These are phyloP conservation scores for Seira musarum DNA, from an alignment of 2,888 invertebrate species.

Conservation along the genomic window DNA sequence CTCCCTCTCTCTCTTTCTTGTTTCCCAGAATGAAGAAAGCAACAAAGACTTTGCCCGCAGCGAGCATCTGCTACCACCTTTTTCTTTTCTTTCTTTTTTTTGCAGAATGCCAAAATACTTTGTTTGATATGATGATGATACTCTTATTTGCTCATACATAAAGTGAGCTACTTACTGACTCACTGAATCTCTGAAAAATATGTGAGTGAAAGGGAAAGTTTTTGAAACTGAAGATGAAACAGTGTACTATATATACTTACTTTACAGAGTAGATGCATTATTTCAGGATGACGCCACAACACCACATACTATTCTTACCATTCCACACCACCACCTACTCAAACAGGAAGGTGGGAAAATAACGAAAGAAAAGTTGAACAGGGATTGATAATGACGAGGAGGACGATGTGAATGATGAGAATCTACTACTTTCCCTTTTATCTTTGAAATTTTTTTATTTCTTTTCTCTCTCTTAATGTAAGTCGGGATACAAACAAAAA, in stretches of 20 bases:
- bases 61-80: constrained; percentile 50
- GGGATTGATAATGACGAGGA: constrained; percentile 50
- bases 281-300: not conserved
- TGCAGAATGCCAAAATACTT: constrained; percentile 37
- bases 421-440: constrained; percentile 30
- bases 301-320: constrained; percentile 18
- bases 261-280: not conserved
- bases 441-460: constrained; percentile 35
- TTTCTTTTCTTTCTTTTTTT: not conserved
- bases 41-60: constrained; percentile 30
- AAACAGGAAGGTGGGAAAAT: constrained; percentile 7
- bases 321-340: constrained; percentile 7
- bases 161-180: constrained; percentile 19
- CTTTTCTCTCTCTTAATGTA: constrained; percentile 11
- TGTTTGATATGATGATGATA: constrained; percentile 25
- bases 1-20: constrained; percentile 26
- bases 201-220: too few species aligned
- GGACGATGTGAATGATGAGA: constrained; percentile 17
- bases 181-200: too few species aligned
- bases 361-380: constrained; percentile 31
- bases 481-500: not conserved
- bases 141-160: not conserved
- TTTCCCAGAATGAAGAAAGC: too few species aligned
- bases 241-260: not conserved
- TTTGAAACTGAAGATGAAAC: too few species aligned